Percentiles rank a stretch among this genome's conserved stretches.
Evolutionary conservation across 2,797 vertebrate species (phyloP).

Genomic region (Clamator glandarius): DNA sequence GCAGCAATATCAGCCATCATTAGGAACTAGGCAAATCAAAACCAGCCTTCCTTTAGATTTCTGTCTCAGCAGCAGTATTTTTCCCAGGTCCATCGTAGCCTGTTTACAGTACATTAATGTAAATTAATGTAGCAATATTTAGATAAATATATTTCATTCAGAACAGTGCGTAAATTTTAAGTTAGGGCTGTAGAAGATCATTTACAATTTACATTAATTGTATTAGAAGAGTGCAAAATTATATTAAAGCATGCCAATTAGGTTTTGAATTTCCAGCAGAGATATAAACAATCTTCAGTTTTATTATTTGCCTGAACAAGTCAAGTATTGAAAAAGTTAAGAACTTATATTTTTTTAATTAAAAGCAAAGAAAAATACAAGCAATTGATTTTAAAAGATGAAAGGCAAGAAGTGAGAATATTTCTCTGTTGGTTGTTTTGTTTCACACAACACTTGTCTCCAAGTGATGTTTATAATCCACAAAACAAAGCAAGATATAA

Average conservation of each 20-base stretch:
- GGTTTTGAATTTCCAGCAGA: neutral
- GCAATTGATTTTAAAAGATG: neutral
- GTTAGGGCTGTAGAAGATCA: neutral
- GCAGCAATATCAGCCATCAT: neutral
- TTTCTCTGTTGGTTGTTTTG: neutral
- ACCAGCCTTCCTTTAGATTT: neutral
- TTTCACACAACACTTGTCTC: neutral
- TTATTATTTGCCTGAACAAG: neutral
- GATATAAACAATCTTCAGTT: neutral
- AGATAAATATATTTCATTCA: neutral
- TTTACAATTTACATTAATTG: neutral
- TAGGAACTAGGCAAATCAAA: neutral
- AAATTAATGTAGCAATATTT: neutral
- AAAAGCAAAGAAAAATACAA: neutral
- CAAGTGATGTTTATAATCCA: neutral
- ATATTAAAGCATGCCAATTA: neutral
- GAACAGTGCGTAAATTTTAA: neutral
- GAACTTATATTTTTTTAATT: neutral
- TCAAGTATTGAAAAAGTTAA: neutral
- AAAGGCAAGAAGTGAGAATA: neutral
- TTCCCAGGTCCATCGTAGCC: neutral
- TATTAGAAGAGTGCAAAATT: neutral
- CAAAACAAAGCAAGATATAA: neutral
- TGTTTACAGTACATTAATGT: neutral
- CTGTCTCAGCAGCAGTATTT: neutral